Evolutionary conservation across 2,797 vertebrate genomes (phyloP), one percentile per base, ranked within the genome.

Genomic region (Echeneis naucrates): DNA sequence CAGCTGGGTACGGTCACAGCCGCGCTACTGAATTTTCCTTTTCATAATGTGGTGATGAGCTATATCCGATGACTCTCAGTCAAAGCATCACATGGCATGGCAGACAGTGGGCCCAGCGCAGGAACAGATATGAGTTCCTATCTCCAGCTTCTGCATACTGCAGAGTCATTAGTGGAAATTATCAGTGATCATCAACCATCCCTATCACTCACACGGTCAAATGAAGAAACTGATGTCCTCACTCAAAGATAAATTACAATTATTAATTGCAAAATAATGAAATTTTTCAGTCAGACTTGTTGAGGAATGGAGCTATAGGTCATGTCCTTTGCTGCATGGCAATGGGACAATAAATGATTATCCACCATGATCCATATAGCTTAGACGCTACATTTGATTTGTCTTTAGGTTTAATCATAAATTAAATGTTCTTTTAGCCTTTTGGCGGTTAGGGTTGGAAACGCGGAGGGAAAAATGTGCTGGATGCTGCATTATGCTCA

Each of bases 11-110:
- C 54, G 55, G 65, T 67, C 68, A 67, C 61, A 51, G 52, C 12
- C 63, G 32, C 53, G 69, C 67, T 67, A 51, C 72, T 60, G 66
- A 86, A 67, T 45, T 71, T 64, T 64, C 6, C 74, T 72, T 83
- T 86, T n/a, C 61, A 83, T 72, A 74, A 80, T 59, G 64, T 47
- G 40, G 68, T 66, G 75, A 88, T 74, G 56, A 68, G 65, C 60
- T 72, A 65, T 65, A 54, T 55, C 50, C 56, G 42, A 14, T 59
- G 76, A 82, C 59, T 72, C 78, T 69, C 45, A 69, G 59, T 70
- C 56, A 52, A 33, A 70, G 72, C 80, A 67, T 63, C 17, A n/a
- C n/a, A 47, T 33, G 27, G 64, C 23, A 10, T 73, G 61, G 60
- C 40, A 17, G 14, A 66, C 52, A 67, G 63, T 55, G 65, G 71